phyloP scores from a whole-genome alignment of 2,888 invertebrate species.

The Amblyjoppa fuscipennis region DNA sequence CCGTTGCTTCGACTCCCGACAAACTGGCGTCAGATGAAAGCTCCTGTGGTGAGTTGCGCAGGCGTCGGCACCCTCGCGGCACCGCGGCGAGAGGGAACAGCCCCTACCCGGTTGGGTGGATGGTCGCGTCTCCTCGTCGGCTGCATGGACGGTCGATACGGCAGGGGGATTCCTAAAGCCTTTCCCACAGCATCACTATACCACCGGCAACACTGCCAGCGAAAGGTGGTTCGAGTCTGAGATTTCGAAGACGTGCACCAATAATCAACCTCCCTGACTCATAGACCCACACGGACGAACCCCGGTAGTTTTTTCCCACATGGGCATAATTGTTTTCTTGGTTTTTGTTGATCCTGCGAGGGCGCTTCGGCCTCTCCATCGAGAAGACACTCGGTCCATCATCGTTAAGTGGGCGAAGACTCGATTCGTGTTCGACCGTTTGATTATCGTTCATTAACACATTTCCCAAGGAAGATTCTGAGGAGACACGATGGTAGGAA shows the following conservation, averaged over 20 bases:
- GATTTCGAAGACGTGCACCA: slow-evolving; percentile 67
- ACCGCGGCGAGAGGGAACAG: slow-evolving; percentile 61
- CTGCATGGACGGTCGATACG: slow-evolving; percentile 80
- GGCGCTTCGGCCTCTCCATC: too few species aligned
- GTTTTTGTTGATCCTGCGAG: slow-evolving; percentile 5
- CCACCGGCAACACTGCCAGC: slow-evolving; percentile 67
- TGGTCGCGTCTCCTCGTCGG: slow-evolving; percentile 64
- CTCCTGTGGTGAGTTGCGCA: slow-evolving; percentile 78
- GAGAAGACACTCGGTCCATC: too few species aligned
- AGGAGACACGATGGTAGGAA: too few species aligned
- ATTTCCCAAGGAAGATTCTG: too few species aligned
- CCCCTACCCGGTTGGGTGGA: slow-evolving; percentile 66
- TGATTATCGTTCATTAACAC: too few species aligned
- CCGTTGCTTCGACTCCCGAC: slow-evolving; percentile 83
- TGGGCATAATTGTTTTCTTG: neutral
- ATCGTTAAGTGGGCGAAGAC: too few species aligned
- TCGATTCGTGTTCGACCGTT: too few species aligned
- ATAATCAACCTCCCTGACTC: slow-evolving; percentile 35
- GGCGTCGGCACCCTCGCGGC: slow-evolving; percentile 73
- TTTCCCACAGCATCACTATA: slow-evolving; percentile 56
- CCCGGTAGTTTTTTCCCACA: neutral
- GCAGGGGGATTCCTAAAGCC: slow-evolving; percentile 72
- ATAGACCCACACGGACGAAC: slow-evolving; percentile 19
- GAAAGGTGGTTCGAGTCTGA: slow-evolving; percentile 75
- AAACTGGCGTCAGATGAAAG: slow-evolving; percentile 82